phyloP scores from a whole-genome alignment of 1,140 invertebrate genomes.

The Cataglyphis hispanica region DNA sequence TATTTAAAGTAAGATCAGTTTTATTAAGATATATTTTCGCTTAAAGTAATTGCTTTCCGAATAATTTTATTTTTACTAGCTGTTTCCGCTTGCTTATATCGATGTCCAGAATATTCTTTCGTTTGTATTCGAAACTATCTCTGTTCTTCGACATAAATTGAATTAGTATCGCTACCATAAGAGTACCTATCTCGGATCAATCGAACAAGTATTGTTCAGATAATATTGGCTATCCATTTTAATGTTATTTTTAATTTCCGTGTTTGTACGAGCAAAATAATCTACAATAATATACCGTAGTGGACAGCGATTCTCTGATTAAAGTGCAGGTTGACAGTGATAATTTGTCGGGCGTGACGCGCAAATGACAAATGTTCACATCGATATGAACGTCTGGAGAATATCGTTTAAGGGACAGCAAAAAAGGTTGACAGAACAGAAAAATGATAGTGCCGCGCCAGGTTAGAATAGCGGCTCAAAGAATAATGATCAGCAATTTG shows the following conservation, averaged over 20 bases:
- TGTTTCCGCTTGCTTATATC: constrained; percentile 30
- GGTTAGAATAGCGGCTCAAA: constrained; percentile 47
- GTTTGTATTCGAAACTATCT: background rate
- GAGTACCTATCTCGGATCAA: constrained; percentile 4
- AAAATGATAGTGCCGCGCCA: constrained; percentile 50
- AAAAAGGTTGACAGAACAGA: constrained; percentile 57
- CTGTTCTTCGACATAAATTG: constrained; percentile 26
- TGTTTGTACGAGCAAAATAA: background rate
- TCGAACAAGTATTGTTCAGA: background rate
- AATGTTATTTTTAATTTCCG: background rate
- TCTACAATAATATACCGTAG: constrained; percentile 7
- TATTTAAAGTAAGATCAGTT: background rate
- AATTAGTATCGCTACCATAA: constrained; percentile 39
- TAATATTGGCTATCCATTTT: constrained; percentile 3
- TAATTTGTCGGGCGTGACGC: constrained; percentile 44
- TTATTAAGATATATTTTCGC: constrained; percentile 9
- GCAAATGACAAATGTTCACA: constrained; percentile 52
- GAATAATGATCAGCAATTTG: constrained; percentile 54
- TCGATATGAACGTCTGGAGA: constrained; percentile 65
- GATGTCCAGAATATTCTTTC: constrained; percentile 12
- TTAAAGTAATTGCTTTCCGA: constrained; percentile 22
- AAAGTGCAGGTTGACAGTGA: constrained; percentile 37
- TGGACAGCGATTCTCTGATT: constrained; percentile 15
- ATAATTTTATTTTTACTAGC: background rate
- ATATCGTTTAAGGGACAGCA: constrained; percentile 57